Percentiles rank a stretch among this genome's conserved stretches.
phyloP scores from a whole-genome alignment of 2,888 invertebrate genomes.

The Ashinkailepas kermadecensis region DNA sequence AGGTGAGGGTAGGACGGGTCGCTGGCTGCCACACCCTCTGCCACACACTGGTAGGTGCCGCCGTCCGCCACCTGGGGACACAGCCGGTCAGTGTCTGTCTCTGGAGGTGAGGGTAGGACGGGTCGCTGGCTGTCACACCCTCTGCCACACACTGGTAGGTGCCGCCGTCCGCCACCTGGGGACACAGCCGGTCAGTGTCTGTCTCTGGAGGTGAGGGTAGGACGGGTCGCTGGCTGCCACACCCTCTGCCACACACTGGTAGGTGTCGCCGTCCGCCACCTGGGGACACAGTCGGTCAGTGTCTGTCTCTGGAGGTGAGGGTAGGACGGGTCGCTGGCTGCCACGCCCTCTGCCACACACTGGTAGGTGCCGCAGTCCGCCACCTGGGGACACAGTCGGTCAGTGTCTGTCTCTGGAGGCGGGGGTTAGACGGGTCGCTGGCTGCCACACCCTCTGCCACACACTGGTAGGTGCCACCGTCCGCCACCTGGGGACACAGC shows the following conservation, averaged over 20 bases:
- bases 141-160: conserved; percentile 73
- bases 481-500: conserved; percentile 49
- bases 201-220: conserved; percentile 54
- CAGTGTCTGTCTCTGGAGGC: conserved; percentile 44
- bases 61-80: conserved; percentile 55
- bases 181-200: conserved; percentile 20
- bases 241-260: conserved; percentile 66
- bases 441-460: conserved; percentile 54
- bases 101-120: conserved; percentile 57
- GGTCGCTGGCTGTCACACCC: conserved; percentile 45
- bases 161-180: conserved; percentile 63
- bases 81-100: background rate
- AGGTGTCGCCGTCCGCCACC: conserved; percentile 67
- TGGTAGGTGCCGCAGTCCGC: conserved; percentile 72
- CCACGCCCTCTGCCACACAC: conserved; percentile 58
- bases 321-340: conserved; percentile 55
- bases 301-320: conserved; percentile 47
- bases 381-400: conserved; percentile 43
- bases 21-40: conserved; percentile 47
- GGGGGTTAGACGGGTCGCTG: conserved; percentile 55
- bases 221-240: conserved; percentile 50
- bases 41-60: conserved; percentile 78
- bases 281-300: conserved; percentile 39
- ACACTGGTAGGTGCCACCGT: conserved; percentile 76
- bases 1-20: conserved; percentile 57